These are phyloP conservation scores for Columba janthina DNA, from an alignment of 2,113 vertebrate genomes.

Conservation along the genomic window DNA sequence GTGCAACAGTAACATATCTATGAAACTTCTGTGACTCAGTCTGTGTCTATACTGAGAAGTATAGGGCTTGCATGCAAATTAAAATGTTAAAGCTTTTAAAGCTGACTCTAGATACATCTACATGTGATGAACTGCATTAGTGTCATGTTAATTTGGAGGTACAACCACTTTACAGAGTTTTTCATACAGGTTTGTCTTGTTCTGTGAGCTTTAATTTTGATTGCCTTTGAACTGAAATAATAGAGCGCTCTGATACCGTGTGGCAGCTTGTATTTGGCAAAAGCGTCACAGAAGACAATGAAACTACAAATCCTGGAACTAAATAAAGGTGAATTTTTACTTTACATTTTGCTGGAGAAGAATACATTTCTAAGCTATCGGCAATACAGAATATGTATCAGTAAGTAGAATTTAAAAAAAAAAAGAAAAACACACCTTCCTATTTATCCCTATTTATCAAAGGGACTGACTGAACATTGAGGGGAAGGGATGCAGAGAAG, in stretches of 20 bases:
- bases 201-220: background rate
- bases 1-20: background rate
- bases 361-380: background rate
- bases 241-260: background rate
- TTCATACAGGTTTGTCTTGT: background rate
- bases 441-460: background rate
- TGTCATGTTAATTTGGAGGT: background rate
- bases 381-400: background rate
- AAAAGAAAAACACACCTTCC: background rate
- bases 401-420: background rate
- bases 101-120: background rate
- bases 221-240: slow-evolving; percentile 16
- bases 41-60: background rate
- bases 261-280: background rate
- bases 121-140: background rate
- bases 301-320: background rate
- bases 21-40: background rate
- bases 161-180: background rate
- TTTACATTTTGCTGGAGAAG: background rate
- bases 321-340: background rate
- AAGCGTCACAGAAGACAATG: background rate
- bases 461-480: background rate
- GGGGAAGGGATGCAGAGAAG: background rate
- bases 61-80: background rate
- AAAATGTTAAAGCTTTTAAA: background rate